Base-by-base conservation (phyloP, 2,797 vertebrate genomes). In the Gambusia yucatana region DNA sequence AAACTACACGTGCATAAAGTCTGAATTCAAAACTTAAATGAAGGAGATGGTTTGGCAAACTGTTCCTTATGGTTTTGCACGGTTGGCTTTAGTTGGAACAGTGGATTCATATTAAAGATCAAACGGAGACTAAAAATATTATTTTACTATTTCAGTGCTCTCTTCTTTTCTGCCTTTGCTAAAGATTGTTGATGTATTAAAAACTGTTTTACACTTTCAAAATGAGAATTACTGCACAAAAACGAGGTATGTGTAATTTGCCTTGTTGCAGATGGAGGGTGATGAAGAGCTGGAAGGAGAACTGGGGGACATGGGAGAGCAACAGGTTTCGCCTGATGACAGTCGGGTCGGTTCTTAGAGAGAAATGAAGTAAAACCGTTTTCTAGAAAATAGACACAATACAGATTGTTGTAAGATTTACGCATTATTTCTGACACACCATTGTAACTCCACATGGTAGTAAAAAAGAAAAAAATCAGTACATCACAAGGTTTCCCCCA, bases 261-360 rank as follows among this genome's bases (percentile, higher is more conserved):
- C 1, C 59, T 25, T 82, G 28, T 83, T 89, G 74, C 92, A 99
- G 98, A 96, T 97, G 92, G 97, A 98, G 83, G 95, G 95, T 52
- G 97, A 98, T 84, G 97, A 97, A 78, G 97, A 96, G 81, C 95
- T 96, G 36, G 97, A 97, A 55, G 96, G 94, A 77, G 97, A 98
- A 75, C 91, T 96, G 36, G 96, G 97, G 81, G 88, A 97, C 57
- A 96, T 97, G 5, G 89, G 81, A 2, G 97, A 97, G 67, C 96
- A 88, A 77, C 97, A 96, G 77, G 97, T 97, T 81, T 96, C 96
- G 3, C 96, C 96, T 72, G 97, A 98, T 78, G 96, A 96, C 91
- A 96, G 95, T 84, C 91, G 89, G 93, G 92, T 93, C 52, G 75
- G 92, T 83, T 17, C 6, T 47, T 30, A 41, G 3, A 36, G 41